These are phyloP conservation scores for Poeciliopsis gracilis DNA, from an alignment of 2,797 vertebrate genomes.

Conservation along the genomic window DNA sequence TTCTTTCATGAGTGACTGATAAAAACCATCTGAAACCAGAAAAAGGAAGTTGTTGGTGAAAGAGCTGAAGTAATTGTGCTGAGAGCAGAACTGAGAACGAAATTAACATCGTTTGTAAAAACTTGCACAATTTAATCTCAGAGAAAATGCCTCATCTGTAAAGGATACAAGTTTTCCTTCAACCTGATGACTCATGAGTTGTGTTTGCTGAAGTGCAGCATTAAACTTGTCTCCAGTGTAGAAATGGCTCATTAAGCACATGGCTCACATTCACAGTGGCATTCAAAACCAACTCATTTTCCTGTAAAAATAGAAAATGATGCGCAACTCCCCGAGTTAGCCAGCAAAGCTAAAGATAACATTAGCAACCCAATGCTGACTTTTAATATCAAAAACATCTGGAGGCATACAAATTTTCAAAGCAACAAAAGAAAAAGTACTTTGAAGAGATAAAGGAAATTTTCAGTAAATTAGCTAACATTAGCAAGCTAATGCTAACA, in stretches of 20 bases:
- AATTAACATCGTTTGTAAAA: conserved; percentile 1
- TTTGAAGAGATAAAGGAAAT: not conserved
- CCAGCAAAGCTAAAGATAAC: not conserved
- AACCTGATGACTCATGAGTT: not conserved
- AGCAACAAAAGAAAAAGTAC: not conserved
- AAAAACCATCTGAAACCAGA: conserved; percentile 23
- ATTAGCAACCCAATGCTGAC: not conserved
- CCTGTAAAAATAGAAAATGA: not conserved
- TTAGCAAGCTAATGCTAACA: not conserved
- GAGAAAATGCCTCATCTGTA: not conserved
- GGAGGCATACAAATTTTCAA: not conserved
- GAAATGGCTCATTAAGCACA: not conserved
- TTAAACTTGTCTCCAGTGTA: not conserved
- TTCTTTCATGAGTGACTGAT: conserved; percentile 8
- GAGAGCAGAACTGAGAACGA: not conserved
- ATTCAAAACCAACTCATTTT: not conserved
- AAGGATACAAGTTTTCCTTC: not conserved
- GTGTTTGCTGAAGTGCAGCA: not conserved
- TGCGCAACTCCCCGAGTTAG: not conserved
- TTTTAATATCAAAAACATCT: not conserved
- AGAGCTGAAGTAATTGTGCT: conserved; percentile 44
- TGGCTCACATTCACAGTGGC: not conserved
- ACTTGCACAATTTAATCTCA: not conserved
- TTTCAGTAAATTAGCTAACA: not conserved
- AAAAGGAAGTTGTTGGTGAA: conserved; percentile 55